These are phyloP conservation scores for Aromia moschata DNA, from an alignment of 2,888 invertebrate species.

Conservation along the genomic window DNA sequence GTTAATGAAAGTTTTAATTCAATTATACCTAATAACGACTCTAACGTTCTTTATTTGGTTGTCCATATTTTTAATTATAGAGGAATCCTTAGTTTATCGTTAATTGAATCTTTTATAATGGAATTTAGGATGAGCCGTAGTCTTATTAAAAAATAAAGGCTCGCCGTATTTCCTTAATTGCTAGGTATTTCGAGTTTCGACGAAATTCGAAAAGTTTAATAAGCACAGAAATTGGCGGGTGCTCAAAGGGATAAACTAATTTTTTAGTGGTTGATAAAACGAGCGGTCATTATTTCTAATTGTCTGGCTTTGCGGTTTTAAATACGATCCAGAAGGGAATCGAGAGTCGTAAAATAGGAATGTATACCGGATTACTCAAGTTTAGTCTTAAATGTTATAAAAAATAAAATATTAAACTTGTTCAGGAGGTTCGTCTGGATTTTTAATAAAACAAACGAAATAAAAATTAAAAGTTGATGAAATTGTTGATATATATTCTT, in stretches of 20 bases:
- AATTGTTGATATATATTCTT: no score
- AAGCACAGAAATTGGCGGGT: slow-evolving; percentile 10
- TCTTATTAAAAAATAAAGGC: slow-evolving; percentile 16
- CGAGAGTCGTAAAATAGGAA: no score
- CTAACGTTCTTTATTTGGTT: slow-evolving; percentile 31
- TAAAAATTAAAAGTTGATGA: no score
- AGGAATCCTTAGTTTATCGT: slow-evolving; percentile 12
- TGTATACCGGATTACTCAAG: no score
- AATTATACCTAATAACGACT: slow-evolving; percentile 49
- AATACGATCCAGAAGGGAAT: no score
- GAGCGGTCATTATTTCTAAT: slow-evolving; percentile 14
- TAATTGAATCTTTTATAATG: slow-evolving; percentile 20
- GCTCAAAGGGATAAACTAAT: background rate
- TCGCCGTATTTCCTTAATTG: slow-evolving; percentile 2
- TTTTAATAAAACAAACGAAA: no score
- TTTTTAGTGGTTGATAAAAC: background rate
- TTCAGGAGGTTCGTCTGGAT: no score
- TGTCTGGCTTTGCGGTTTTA: background rate
- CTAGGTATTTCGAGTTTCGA: slow-evolving; percentile 1
- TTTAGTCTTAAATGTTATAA: no score
- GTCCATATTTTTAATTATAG: slow-evolving; percentile 20
- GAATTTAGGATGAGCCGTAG: background rate
- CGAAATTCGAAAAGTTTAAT: slow-evolving; percentile 5
- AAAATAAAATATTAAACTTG: no score
- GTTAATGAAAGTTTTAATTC: slow-evolving; percentile 59